phyloP scores from a whole-genome alignment of 2,888 invertebrate genomes.

The Epirrhoe alternata region DNA sequence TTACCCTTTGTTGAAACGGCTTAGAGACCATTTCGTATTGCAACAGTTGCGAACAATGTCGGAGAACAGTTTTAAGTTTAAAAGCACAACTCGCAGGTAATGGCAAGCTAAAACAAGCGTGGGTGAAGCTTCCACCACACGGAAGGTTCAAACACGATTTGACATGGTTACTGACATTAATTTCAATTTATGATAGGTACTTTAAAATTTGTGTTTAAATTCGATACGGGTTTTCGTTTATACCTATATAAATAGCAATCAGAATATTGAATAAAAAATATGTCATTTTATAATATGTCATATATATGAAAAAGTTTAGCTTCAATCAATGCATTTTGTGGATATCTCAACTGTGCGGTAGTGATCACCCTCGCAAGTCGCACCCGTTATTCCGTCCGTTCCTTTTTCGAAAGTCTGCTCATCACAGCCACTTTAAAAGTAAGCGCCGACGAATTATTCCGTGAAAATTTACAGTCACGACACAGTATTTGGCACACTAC shows the following conservation, averaged over 20 bases:
- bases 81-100: conserved; percentile 63
- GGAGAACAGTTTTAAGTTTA: conserved; percentile 54
- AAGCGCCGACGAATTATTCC: conserved; percentile 51
- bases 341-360: conserved; percentile 6
- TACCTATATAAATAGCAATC: no score
- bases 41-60: conserved; percentile 43
- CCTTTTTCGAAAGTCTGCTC: conserved; percentile 59
- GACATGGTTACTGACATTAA: conserved; percentile 56
- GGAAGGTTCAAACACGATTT: conserved; percentile 59
- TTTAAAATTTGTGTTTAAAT: conserved; percentile 16
- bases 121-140: conserved; percentile 57
- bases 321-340: conserved; percentile 38
- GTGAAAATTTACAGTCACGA: conserved; percentile 56
- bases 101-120: conserved; percentile 59
- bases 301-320: background rate
- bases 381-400: conserved; percentile 50
- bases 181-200: conserved; percentile 46
- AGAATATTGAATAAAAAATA: conserved; percentile 17
- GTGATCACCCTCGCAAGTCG: conserved; percentile 18
- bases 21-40: conserved; percentile 49
- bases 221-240: conserved; percentile 1
- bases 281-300: no score
- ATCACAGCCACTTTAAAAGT: conserved; percentile 47
- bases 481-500: conserved; percentile 54
- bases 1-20: conserved; percentile 39